Conservation (phyloP, 2,797 vertebrate genomes). For the Sternarchorhynchus goeldii region DNA sequence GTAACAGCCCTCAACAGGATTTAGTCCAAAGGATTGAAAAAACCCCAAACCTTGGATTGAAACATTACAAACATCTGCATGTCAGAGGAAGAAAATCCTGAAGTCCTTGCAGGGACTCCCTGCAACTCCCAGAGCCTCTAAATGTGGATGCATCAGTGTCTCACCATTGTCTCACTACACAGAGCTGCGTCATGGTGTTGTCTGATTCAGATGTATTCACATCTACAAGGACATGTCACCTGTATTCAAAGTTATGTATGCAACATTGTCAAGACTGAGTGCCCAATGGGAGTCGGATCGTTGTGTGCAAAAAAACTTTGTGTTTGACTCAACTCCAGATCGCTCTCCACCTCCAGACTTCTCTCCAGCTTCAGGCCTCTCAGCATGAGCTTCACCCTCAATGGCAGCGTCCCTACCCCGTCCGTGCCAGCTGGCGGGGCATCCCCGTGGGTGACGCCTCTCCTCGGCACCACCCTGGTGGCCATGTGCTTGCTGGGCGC, state of each 20-base stretch:
- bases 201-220: neutral
- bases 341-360: too few species aligned
- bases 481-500: constrained; percentile 78
- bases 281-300: neutral
- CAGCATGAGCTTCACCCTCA: constrained; percentile 68
- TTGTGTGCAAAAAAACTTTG: too few species aligned
- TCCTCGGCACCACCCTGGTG: constrained; percentile 72
- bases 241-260: neutral
- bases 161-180: neutral
- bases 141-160: neutral
- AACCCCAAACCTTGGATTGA: constrained; percentile 30
- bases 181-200: constrained; percentile 36
- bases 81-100: neutral
- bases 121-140: neutral
- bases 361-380: too few species aligned
- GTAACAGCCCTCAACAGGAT: neutral
- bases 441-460: constrained; percentile 71
- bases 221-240: constrained; percentile 37
- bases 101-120: neutral
- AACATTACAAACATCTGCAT: neutral
- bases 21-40: neutral
- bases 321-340: too few species aligned
- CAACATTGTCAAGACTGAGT: neutral
- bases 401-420: constrained; percentile 57
- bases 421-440: constrained; percentile 28